Conservation (phyloP, 2,797 vertebrate genomes). For the Naso thynnoides region DNA sequence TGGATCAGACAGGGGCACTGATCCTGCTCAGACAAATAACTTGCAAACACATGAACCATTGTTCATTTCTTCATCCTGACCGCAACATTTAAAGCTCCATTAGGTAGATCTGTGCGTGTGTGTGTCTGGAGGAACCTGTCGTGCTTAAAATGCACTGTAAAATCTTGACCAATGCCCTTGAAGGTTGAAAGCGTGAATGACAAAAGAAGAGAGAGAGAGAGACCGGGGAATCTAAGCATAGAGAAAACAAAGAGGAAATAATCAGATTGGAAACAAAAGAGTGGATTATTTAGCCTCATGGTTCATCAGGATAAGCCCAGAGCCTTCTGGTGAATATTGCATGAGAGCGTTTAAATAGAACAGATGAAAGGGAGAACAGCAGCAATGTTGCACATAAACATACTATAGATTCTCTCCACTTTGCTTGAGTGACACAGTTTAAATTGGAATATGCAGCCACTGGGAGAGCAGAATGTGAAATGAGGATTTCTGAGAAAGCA, state of each 20-base stretch:
- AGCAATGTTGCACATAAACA: slow-evolving; percentile 60
- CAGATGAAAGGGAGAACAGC: slow-evolving; percentile 55
- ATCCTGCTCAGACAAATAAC: slow-evolving; percentile 50
- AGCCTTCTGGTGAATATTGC: slow-evolving; percentile 65
- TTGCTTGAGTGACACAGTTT: slow-evolving; percentile 38
- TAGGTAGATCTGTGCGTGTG: slow-evolving; percentile 16
- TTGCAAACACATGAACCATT: slow-evolving; percentile 41
- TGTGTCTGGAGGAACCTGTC: slow-evolving; percentile 5
- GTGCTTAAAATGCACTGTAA: slow-evolving; percentile 9
- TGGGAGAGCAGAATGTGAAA: slow-evolving; percentile 35
- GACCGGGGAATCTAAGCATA: slow-evolving; percentile 49
- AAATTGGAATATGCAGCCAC: slow-evolving; percentile 52
- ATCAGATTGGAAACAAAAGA: slow-evolving; percentile 69
- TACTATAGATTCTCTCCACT: slow-evolving; percentile 49
- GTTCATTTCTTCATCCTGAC: slow-evolving; percentile 44
- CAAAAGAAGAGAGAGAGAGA: slow-evolving; percentile 56
- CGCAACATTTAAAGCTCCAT: slow-evolving; percentile 45
- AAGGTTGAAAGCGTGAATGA: slow-evolving; percentile 50
- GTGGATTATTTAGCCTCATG: slow-evolving; percentile 65
- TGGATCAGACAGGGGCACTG: slow-evolving; percentile 56
- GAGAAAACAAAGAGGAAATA: slow-evolving; percentile 54
- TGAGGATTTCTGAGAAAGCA: slow-evolving; percentile 50
- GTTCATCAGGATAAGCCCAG: slow-evolving; percentile 69
- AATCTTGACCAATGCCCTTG: slow-evolving; percentile 48
- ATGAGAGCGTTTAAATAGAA: slow-evolving; percentile 57